Percentiles rank a stretch among this genome's conserved stretches.
Evolutionary conservation across 2,113 vertebrate genomes (phyloP).

Genomic region (Opisthocomus hoazin): DNA sequence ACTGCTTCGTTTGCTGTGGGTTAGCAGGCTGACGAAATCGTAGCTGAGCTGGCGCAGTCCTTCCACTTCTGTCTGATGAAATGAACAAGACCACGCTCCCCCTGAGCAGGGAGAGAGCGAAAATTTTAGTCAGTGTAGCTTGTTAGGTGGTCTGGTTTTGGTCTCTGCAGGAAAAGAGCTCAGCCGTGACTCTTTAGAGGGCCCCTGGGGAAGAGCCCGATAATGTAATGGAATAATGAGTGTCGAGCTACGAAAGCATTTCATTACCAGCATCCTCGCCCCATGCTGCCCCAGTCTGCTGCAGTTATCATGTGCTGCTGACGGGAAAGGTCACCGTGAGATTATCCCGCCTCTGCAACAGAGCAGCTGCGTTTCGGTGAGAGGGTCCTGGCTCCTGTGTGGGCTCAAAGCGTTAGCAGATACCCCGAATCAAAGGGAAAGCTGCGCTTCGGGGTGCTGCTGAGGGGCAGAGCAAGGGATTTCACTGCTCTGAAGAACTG

Average conservation of each 20-base stretch:
- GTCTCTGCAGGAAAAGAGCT: conserved; percentile 36
- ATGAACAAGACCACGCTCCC: neutral
- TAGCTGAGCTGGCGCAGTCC: neutral
- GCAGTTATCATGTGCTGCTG: neutral
- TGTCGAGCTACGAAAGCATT: conserved; percentile 33
- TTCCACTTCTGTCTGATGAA: neutral
- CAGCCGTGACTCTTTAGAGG: conserved; percentile 14
- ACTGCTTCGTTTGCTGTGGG: neutral
- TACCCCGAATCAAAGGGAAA: neutral
- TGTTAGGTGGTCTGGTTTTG: conserved; percentile 33
- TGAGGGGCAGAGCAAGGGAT: neutral
- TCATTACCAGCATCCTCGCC: conserved; percentile 18
- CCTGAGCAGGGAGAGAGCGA: neutral
- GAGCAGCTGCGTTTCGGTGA: neutral
- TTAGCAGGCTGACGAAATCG: neutral
- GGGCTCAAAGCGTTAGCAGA: neutral
- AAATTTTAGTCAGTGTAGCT: conserved; percentile 1
- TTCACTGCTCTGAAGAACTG: neutral
- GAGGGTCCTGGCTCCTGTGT: neutral
- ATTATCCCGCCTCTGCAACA: neutral
- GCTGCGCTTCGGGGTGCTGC: neutral
- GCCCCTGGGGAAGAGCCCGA: conserved; percentile 8
- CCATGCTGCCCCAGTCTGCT: conserved; percentile 5
- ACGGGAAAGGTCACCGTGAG: conserved; percentile 27
- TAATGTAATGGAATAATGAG: conserved; percentile 49